Base-by-base conservation (phyloP, 2,888 invertebrate species). In the Ethmia dodecea region DNA sequence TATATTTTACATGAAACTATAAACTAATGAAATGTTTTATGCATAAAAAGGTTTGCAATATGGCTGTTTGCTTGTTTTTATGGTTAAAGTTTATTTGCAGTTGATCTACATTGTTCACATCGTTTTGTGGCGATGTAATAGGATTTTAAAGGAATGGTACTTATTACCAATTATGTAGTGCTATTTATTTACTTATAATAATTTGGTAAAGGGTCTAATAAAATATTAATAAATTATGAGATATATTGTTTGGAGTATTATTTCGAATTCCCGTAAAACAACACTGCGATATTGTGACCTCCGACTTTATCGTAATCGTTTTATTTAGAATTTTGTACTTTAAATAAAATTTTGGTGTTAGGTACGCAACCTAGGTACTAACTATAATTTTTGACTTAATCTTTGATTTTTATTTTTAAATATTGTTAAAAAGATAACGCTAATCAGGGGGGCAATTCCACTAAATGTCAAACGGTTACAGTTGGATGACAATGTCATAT, bases 121-220 rank as follows among this genome's bases (percentile, higher is more conserved):
- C 63, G 63, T 71, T 60, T 60, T 59, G 57, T 60, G 60, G 56
- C 52, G 64, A 66, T 64, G 69, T 60, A 65, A 55, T 73, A 70
- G 62, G 60, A 65, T 67, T 68, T 61, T 67, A 64, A 73, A 68
- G 47, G 64, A 66, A 69, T 72, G 75, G 81, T 86, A 84, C 73
- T 79, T 81, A 80, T 65, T 80, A 78, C 79, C 75, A 62, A 70
- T 65, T 79, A 78, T 74, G 74, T 84, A 83, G 80, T 77, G 83
- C 64, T 84, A 84, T 86, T 86, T 86, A 84, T 84, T 84, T 84
- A 81, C 79, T 78, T 81, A 74, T 75, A 73, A 72, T 86, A 81
- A 83, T 84, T 84, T 86, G 86, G 86, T 86, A 86, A 86, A 83
- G 86, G 86, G 86, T 86, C 81, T 86, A 84, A 81, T 84, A 74